These are phyloP conservation scores for Eustalomyia histrio DNA, from an alignment of 2,888 invertebrate species.

Conservation along the genomic window DNA sequence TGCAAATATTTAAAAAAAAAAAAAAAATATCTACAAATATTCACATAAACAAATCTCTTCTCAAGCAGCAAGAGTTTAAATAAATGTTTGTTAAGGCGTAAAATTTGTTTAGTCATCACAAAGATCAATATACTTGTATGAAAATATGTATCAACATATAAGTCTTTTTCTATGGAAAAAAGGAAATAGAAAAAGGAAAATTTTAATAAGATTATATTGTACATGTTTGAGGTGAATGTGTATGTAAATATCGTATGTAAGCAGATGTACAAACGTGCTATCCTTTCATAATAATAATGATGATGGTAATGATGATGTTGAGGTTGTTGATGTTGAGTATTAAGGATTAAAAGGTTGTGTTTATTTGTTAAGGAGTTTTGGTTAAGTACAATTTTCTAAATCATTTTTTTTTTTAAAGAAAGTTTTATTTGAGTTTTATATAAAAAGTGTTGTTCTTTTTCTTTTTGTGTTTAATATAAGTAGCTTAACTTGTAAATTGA, in stretches of 20 bases:
- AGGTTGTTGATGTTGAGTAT: slow-evolving; percentile 1
- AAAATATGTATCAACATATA: neutral
- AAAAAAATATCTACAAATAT: too few relatives aligned
- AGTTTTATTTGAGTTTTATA: neutral
- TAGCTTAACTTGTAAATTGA: slow-evolving; percentile 21
- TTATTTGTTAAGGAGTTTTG: slow-evolving; percentile 3
- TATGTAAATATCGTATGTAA: too few relatives aligned
- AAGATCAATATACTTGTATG: slow-evolving; percentile 4
- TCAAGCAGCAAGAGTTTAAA: neutral
- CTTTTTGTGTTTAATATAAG: neutral
- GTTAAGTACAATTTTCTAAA: too few relatives aligned
- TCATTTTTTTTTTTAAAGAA: neutral
- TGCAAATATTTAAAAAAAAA: neutral
- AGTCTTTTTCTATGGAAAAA: neutral
- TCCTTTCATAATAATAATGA: neutral
- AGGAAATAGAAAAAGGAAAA: neutral
- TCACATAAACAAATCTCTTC: neutral
- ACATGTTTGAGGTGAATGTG: neutral
- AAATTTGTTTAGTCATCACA: slow-evolving; percentile 16
- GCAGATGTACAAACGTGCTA: neutral
- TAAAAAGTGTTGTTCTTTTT: neutral
- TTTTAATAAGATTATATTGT: slow-evolving; percentile 1
- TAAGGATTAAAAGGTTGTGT: slow-evolving; percentile 22
- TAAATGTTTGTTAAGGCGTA: neutral
- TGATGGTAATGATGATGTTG: too few relatives aligned